phyloP scores from a whole-genome alignment of 2,888 invertebrate species.

The Miltochrista miniata region DNA sequence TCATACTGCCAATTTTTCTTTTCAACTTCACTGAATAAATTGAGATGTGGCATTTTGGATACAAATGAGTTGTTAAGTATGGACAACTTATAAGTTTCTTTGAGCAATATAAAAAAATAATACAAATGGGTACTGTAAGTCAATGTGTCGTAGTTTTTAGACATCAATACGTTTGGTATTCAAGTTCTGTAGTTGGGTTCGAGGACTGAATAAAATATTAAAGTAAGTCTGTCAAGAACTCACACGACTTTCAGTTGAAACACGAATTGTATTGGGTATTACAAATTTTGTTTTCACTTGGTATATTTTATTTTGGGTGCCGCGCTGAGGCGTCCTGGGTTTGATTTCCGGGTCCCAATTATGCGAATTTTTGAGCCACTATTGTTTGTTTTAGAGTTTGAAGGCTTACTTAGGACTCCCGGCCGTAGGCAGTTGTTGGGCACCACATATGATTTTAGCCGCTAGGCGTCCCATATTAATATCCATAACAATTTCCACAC shows the following conservation, averaged over 20 bases:
- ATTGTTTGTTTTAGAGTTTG: too few species aligned
- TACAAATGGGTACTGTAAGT: conserved; percentile 12
- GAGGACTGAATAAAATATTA: conserved; percentile 54
- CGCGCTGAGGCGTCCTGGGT: too few species aligned
- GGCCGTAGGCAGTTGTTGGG: too few species aligned
- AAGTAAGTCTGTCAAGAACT: conserved; percentile 27
- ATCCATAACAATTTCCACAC: too few species aligned
- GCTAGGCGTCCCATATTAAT: too few species aligned
- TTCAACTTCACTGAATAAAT: conserved; percentile 17
- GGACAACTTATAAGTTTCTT: conserved; percentile 40
- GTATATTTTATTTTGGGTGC: not conserved
- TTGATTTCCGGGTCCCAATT: too few species aligned
- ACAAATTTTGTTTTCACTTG: conserved; percentile 34
- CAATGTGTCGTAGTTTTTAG: conserved; percentile 21
- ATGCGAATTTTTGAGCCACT: too few species aligned
- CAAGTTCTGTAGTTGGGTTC: conserved; percentile 29
- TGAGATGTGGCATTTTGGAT: conserved; percentile 33
- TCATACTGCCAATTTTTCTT: conserved; percentile 41
- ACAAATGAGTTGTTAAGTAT: conserved; percentile 33
- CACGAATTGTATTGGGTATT: conserved; percentile 34
- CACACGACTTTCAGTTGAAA: conserved; percentile 44
- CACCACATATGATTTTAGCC: too few species aligned
- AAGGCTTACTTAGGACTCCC: too few species aligned
- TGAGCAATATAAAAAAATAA: conserved; percentile 35
- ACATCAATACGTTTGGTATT: conserved; percentile 39